A percentile compares a stretch with the other conserved stretches of the same genome.
Evolutionary conservation across 2,113 vertebrate species (phyloP).

Genomic region (Chaetops frenatus): DNA sequence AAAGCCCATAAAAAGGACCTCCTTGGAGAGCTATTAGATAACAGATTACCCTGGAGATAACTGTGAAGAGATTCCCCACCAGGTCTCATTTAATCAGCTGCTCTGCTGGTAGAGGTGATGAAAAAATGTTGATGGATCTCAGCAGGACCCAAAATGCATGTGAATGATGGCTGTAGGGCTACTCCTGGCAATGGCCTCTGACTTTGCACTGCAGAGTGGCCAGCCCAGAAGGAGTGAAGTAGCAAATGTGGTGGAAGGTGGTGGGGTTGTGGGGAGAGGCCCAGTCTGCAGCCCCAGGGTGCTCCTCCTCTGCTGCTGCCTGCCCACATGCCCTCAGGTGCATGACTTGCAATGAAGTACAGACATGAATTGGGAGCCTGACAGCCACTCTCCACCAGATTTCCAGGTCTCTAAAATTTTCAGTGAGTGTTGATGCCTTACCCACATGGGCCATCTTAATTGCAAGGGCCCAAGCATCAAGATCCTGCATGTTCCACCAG

Average conservation of each 20-base stretch:
- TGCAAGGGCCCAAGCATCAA: not conserved
- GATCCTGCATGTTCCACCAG: not conserved
- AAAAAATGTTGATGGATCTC: not conserved
- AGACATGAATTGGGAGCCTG: not conserved
- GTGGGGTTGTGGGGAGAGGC: not conserved
- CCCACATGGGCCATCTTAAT: not conserved
- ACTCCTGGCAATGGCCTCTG: not conserved
- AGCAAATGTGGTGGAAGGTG: not conserved
- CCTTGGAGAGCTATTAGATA: not conserved
- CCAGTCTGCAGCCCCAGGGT: not conserved
- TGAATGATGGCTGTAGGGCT: not conserved
- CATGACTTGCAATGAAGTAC: not conserved
- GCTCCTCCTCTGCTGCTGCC: not conserved
- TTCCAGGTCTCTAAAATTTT: not conserved
- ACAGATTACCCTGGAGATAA: not conserved
- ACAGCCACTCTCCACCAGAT: not conserved
- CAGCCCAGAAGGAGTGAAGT: not conserved
- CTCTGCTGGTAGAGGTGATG: not conserved
- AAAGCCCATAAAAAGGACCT: not conserved
- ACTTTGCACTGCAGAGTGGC: not conserved
- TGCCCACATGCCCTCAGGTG: accelerated
- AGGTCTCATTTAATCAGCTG: not conserved
- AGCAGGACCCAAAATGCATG: not conserved
- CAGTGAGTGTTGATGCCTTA: not conserved
- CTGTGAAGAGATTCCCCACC: not conserved